These are phyloP conservation scores for Notarius quadriscutis DNA, from an alignment of 2,113 vertebrate genomes.

Conservation along the genomic window DNA sequence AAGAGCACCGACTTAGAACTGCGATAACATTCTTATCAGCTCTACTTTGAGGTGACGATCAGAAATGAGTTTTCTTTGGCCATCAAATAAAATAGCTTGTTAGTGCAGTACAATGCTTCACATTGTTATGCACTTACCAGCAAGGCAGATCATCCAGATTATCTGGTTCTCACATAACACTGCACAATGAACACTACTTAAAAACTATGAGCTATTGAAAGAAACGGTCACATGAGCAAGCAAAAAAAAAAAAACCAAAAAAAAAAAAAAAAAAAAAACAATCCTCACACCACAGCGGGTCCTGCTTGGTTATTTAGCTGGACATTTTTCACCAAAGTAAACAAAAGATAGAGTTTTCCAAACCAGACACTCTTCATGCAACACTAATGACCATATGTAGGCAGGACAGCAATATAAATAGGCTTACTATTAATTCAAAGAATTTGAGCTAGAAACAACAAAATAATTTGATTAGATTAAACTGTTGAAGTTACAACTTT, in stretches of 20 bases:
- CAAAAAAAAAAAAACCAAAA: background rate
- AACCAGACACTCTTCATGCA: background rate
- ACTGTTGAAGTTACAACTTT: background rate
- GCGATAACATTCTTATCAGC: background rate
- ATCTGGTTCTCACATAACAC: background rate
- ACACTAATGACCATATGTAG: background rate
- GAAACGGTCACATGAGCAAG: background rate
- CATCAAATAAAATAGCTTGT: background rate
- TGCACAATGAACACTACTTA: background rate
- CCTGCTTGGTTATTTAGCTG: background rate
- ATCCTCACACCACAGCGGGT: background rate
- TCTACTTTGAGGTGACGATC: background rate
- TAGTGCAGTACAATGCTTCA: background rate
- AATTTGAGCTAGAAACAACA: background rate
- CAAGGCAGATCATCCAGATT: slow-evolving; percentile 11
- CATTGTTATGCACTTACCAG: background rate
- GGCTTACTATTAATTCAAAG: background rate
- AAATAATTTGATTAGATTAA: background rate
- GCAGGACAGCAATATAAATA: background rate
- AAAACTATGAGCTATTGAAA: background rate
- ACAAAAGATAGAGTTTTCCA: background rate
- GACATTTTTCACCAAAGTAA: background rate
- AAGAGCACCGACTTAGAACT: background rate
- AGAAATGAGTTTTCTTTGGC: background rate
- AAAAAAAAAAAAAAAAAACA: background rate